phyloP scores from a whole-genome alignment of 2,888 invertebrate species.

The Criorhina ranunculi region DNA sequence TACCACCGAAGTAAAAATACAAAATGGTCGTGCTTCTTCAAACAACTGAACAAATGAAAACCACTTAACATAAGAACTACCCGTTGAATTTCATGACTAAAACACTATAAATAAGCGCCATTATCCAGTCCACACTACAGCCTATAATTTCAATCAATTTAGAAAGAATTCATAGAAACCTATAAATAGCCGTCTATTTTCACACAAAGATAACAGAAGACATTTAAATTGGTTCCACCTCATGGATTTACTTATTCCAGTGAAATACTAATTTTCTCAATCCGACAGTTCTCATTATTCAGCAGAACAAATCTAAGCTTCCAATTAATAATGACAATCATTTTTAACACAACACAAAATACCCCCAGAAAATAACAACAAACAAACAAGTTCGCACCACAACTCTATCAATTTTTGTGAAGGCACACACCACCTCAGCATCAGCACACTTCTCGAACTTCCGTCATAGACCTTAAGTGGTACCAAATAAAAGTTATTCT shows the following conservation, averaged over 20 bases:
- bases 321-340: constrained; percentile 13
- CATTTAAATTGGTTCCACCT: not conserved
- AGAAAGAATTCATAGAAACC: too few relatives aligned
- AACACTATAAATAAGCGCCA: too few relatives aligned
- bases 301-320: not conserved
- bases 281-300: not conserved
- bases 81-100: too few relatives aligned
- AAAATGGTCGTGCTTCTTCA: too few relatives aligned
- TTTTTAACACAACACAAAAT: not conserved
- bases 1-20: too few relatives aligned
- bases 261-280: not conserved
- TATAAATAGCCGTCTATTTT: not conserved
- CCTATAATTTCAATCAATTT: too few relatives aligned
- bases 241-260: not conserved
- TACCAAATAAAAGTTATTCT: constrained; percentile 2
- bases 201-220: not conserved
- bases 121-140: too few relatives aligned
- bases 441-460: constrained; percentile 22
- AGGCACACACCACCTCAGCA: not conserved
- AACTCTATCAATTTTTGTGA: constrained; percentile 40
- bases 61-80: too few relatives aligned
- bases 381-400: constrained; percentile 29
- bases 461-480: constrained; percentile 39
- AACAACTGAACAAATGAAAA: too few relatives aligned
- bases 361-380: not conserved